Evolutionary conservation across 1,140 invertebrate genomes (phyloP).

Genomic region (Eupeodes corollae): DNA sequence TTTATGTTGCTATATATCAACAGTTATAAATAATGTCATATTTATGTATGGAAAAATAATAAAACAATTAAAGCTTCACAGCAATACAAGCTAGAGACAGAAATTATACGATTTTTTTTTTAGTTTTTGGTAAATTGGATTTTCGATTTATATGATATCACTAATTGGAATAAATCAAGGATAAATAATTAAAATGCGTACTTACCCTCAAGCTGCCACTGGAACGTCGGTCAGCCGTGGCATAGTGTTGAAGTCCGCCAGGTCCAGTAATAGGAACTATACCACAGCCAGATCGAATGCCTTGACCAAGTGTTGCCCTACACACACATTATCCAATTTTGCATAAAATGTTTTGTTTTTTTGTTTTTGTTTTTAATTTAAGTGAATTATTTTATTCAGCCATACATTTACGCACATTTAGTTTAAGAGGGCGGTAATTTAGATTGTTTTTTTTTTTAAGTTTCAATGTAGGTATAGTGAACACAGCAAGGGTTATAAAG

Average conservation of each 20-base stretch:
- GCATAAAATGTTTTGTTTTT: slow-evolving; percentile 19
- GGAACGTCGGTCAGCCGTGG: slow-evolving; percentile 35
- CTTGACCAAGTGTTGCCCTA: slow-evolving; percentile 54
- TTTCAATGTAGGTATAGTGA: slow-evolving; percentile 4
- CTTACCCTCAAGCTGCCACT: slow-evolving; percentile 43
- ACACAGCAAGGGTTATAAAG: too few relatives aligned
- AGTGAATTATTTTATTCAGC: neutral
- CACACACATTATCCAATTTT: slow-evolving; percentile 35
- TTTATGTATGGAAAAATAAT: neutral
- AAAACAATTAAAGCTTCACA: slow-evolving; percentile 6
- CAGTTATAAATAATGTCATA: neutral
- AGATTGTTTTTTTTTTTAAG: slow-evolving; percentile 5
- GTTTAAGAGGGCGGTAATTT: neutral
- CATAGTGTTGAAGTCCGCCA: slow-evolving; percentile 38
- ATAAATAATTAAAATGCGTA: slow-evolving; percentile 7
- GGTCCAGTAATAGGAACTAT: slow-evolving; percentile 41
- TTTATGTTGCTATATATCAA: neutral
- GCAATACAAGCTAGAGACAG: slow-evolving; percentile 1
- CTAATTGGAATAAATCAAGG: neutral
- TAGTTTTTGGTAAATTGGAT: slow-evolving; percentile 2
- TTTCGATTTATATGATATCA: neutral
- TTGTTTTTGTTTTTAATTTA: neutral
- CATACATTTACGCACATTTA: too few relatives aligned
- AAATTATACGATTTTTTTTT: neutral
- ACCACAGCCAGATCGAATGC: slow-evolving; percentile 43